phyloP scores from a whole-genome alignment of 1,140 invertebrate species.

The Laupala kohalensis region DNA sequence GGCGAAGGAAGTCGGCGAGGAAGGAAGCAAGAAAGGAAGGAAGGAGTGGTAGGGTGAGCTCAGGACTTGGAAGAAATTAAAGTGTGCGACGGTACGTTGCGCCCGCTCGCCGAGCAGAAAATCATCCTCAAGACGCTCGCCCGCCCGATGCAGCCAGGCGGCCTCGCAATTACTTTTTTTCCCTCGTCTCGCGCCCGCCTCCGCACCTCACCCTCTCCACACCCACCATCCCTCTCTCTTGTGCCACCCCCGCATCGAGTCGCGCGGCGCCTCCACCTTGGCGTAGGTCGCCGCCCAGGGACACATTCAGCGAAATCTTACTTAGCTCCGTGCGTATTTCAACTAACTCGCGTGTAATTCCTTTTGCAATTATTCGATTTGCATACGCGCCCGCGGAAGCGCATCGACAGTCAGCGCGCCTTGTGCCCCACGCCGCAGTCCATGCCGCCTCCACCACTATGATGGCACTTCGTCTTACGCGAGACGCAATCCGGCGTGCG shows the following conservation, averaged over 20 bases:
- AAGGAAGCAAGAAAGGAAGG: neutral
- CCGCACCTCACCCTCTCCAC: neutral
- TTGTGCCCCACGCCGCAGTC: too few relatives aligned
- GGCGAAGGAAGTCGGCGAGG: neutral
- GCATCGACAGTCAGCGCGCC: too few relatives aligned
- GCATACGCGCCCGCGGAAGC: too few relatives aligned
- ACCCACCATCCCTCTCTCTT: neutral
- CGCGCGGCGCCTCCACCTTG: too few relatives aligned
- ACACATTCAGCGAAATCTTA: too few relatives aligned
- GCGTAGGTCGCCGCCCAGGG: too few relatives aligned
- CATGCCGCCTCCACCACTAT: too few relatives aligned
- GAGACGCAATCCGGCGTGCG: too few relatives aligned
- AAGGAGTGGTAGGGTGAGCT: neutral
- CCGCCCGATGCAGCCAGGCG: slow-evolving; percentile 5
- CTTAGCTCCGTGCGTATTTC: too few relatives aligned
- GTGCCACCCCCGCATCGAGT: neutral
- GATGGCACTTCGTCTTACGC: too few relatives aligned
- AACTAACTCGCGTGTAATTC: too few relatives aligned
- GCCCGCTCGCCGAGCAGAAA: slow-evolving; percentile 17
- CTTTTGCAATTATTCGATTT: too few relatives aligned
- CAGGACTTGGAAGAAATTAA: slow-evolving; percentile 6
- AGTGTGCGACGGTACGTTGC: slow-evolving; percentile 10
- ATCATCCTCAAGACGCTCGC: slow-evolving; percentile 13
- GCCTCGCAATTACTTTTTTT: slow-evolving; percentile 10
- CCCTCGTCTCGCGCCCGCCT: neutral